Evolutionary conservation across 2,113 vertebrate genomes (phyloP).

Genomic region (Sturnira hondurensis): DNA sequence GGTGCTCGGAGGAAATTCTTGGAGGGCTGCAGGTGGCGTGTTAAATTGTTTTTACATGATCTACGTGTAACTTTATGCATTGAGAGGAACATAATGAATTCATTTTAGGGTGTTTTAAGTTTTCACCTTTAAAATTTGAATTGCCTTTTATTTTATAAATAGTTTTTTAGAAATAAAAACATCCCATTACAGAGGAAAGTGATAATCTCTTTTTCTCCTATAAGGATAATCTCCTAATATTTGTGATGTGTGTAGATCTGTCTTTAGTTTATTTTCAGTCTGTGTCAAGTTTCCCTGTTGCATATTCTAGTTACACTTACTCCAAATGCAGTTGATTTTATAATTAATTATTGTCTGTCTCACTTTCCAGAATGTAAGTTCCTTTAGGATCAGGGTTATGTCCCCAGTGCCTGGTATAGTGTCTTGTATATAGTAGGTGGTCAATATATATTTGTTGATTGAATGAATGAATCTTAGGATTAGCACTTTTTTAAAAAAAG

Average conservation of each 20-base stretch:
- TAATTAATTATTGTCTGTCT: background rate
- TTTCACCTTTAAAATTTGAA: background rate
- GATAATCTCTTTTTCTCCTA: background rate
- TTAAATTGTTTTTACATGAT: background rate
- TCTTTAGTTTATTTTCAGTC: slow-evolving; percentile 11
- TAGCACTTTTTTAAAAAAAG: background rate
- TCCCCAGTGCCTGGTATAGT: background rate
- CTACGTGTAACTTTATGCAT: background rate
- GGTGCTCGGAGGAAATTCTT: background rate
- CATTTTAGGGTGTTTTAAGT: background rate
- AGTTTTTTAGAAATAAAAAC: background rate
- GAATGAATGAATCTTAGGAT: slow-evolving; percentile 22
- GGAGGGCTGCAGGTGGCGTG: background rate
- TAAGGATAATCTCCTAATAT: background rate
- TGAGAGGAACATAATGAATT: slow-evolving; percentile 5
- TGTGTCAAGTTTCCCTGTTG: background rate
- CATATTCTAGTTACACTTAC: background rate
- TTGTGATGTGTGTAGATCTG: slow-evolving; percentile 9
- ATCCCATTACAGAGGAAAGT: background rate
- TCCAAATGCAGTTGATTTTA: background rate
- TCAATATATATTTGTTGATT: background rate
- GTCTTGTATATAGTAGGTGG: background rate
- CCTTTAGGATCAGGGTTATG: background rate
- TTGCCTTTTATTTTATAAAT: slow-evolving; percentile 5
- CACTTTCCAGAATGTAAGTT: background rate